Conservation (phyloP, 2,113 vertebrate species). For the Python bivittatus region DNA sequence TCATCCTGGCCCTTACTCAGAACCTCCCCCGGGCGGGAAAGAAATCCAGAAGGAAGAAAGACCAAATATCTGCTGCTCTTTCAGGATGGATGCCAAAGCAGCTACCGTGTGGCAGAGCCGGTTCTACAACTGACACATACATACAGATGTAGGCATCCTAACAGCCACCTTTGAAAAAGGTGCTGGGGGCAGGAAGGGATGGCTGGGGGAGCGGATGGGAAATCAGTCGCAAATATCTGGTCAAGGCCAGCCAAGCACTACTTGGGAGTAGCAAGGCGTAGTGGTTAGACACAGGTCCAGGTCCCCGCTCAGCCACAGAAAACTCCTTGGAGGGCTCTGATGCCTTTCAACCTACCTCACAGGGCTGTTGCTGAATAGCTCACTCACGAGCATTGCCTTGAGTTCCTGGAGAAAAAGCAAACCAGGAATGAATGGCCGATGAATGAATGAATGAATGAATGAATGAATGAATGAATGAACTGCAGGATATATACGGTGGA, state of each 20-base stretch:
- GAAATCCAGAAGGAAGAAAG: background rate
- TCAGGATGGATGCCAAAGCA: background rate
- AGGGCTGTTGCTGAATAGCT: background rate
- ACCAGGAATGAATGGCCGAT: too few species aligned
- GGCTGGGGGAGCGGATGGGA: too few species aligned
- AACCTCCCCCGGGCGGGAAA: background rate
- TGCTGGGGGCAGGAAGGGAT: too few species aligned
- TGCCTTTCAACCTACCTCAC: background rate
- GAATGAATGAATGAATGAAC: background rate
- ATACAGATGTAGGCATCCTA: too few species aligned
- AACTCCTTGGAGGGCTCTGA: background rate
- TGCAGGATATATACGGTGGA: background rate
- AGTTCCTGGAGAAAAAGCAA: background rate
- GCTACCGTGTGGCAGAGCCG: too few species aligned
- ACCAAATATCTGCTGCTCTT: background rate
- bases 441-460: background rate
- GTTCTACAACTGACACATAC: too few species aligned
- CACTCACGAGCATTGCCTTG: background rate
- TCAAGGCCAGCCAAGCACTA: too few species aligned
- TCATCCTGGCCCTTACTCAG: background rate
- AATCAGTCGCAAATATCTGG: background rate
- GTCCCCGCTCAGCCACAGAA: background rate
- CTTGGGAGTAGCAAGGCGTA: background rate
- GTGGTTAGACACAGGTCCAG: background rate
- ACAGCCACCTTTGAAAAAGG: too few species aligned